These are phyloP conservation scores for Bruchidius siliquastri DNA, from an alignment of 2,888 invertebrate species.

Conservation along the genomic window DNA sequence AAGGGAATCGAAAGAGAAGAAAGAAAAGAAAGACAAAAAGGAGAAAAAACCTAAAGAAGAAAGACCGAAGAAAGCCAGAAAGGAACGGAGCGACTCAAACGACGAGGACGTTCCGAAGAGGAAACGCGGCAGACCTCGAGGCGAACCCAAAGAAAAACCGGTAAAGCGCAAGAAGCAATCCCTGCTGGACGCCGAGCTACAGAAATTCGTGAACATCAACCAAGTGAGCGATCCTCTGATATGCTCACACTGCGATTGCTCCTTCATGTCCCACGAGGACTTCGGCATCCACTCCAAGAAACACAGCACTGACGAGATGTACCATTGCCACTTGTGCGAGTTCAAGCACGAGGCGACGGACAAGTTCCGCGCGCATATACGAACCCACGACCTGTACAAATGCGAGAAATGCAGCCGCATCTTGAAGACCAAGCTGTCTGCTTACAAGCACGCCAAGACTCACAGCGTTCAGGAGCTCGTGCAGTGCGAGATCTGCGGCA, in stretches of 20 bases:
- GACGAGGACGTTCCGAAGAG: neutral
- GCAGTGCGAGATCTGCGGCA: conserved; percentile 50
- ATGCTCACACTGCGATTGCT: conserved; percentile 52
- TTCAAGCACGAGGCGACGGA: conserved; percentile 26
- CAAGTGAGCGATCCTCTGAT: conserved; percentile 44
- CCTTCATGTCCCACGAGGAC: conserved; percentile 45
- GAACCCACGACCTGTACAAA: conserved; percentile 32
- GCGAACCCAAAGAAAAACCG: conserved; percentile 7
- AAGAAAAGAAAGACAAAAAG: neutral
- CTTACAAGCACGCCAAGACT: conserved; percentile 30
- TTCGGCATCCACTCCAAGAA: conserved; percentile 39
- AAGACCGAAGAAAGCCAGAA: neutral
- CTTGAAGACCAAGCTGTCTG: conserved; percentile 20
- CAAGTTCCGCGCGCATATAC: conserved; percentile 34
- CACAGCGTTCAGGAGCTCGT: conserved; percentile 40
- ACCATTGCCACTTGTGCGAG: conserved; percentile 37
- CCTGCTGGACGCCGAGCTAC: conserved; percentile 3
- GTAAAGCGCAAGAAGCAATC: conserved; percentile 6
- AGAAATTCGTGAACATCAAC: conserved; percentile 26
- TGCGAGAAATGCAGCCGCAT: conserved; percentile 32
- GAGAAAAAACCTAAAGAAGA: neutral
- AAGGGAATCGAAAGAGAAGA: neutral
- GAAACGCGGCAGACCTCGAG: conserved; percentile 5
- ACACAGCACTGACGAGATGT: conserved; percentile 35
- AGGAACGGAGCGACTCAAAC: neutral